Evolutionary conservation across 2,113 vertebrate genomes (phyloP).

Genomic region (Thamnophis sirtalis): DNA sequence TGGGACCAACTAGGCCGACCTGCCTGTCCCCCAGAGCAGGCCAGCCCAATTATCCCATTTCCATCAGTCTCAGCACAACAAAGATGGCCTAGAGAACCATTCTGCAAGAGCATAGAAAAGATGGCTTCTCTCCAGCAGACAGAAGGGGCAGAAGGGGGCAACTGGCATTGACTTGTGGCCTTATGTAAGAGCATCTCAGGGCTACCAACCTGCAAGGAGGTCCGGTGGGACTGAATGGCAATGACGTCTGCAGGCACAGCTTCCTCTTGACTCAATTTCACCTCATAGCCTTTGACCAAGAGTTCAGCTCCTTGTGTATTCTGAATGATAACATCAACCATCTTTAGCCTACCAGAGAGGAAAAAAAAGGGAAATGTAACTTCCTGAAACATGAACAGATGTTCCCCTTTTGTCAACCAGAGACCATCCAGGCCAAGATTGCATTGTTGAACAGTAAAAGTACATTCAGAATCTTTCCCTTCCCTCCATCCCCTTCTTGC

Average conservation of each 20-base stretch:
- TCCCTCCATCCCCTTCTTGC: neutral
- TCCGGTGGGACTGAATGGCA: conserved; percentile 77
- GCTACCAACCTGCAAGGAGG: conserved; percentile 71
- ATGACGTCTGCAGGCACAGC: conserved; percentile 80
- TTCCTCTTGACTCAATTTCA: conserved; percentile 90
- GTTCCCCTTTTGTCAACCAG: neutral
- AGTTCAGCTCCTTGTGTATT: conserved; percentile 84
- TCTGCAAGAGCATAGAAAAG: neutral
- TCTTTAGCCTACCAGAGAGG: conserved; percentile 79
- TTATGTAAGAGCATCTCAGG: neutral
- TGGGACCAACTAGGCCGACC: accelerated
- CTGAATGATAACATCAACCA: conserved; percentile 79
- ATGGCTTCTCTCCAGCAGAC: neutral
- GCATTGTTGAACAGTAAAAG: too few relatives aligned
- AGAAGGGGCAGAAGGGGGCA: neutral
- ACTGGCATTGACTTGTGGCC: neutral
- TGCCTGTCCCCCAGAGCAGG: neutral
- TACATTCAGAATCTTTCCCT: neutral
- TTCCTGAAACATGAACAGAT: accelerated
- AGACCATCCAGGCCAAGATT: neutral
- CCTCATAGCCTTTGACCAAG: conserved; percentile 86
- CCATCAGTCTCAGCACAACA: accelerated
- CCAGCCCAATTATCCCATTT: accelerated
- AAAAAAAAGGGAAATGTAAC: neutral
- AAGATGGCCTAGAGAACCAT: neutral